phyloP scores from a whole-genome alignment of 2,888 invertebrate species.

The Polydrusus pterygomalis region DNA sequence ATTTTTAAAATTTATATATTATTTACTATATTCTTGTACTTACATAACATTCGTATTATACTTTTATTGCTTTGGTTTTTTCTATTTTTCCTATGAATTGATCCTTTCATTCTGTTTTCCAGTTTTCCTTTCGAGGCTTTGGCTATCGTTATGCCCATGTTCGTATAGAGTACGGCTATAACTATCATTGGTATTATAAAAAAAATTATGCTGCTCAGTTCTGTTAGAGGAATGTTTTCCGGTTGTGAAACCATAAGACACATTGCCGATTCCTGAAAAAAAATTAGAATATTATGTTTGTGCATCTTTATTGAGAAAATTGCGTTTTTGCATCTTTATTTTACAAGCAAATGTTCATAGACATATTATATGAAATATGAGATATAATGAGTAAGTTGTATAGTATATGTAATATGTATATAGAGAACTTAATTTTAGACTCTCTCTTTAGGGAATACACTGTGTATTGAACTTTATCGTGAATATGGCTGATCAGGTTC shows the following conservation, averaged over 20 bases:
- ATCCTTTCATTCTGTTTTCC: conserved; percentile 73
- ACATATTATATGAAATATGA: no score
- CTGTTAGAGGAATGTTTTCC: conserved; percentile 81
- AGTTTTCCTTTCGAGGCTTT: conserved; percentile 71
- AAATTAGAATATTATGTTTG: no score
- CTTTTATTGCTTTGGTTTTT: conserved; percentile 82
- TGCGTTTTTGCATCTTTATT: no score
- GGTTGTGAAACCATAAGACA: conserved; percentile 82
- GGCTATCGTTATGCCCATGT: conserved; percentile 84
- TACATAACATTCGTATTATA: conserved; percentile 88
- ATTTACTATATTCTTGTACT: conserved; percentile 61
- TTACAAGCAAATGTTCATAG: no score
- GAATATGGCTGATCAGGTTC: no score
- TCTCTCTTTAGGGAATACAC: no score
- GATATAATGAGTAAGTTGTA: no score
- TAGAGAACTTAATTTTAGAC: no score
- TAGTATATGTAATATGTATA: no score
- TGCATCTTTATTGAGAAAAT: no score
- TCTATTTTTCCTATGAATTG: conserved; percentile 80
- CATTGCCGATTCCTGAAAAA: conserved; percentile 82
- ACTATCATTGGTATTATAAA: conserved; percentile 84
- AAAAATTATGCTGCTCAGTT: conserved; percentile 87
- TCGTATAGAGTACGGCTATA: conserved; percentile 85
- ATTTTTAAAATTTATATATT: no score
- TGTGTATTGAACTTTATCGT: no score